Evolutionary conservation across 2,113 vertebrate species (phyloP).

Genomic region (Speoplatyrhinus poulsoni): DNA sequence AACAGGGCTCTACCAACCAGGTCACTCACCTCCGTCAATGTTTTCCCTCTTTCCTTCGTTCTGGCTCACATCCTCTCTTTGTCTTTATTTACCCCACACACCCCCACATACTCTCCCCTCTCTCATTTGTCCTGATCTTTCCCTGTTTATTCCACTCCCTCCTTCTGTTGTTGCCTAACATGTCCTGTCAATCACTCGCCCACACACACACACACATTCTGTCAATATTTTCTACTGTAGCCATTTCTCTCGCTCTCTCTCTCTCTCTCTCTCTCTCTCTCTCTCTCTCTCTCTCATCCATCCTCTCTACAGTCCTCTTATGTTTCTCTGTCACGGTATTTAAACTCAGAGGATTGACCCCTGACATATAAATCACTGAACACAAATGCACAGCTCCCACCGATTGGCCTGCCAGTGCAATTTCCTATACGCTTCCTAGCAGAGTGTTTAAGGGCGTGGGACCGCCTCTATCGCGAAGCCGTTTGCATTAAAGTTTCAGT

Average conservation of each 20-base stretch:
- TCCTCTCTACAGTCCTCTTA: neutral
- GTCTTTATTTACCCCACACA: neutral
- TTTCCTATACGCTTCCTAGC: conserved; percentile 1
- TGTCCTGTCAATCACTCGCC: conserved; percentile 22
- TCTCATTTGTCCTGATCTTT: neutral
- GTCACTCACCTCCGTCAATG: conserved; percentile 59
- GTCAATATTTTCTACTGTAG: no score
- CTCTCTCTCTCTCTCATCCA: neutral
- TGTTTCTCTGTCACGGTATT: conserved; percentile 57
- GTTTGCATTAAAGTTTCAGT: conserved; percentile 50
- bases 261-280: neutral
- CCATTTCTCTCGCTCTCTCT: neutral
- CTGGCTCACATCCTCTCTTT: conserved; percentile 19
- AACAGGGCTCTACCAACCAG: conserved; percentile 54
- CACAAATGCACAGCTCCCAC: conserved; percentile 5
- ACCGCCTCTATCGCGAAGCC: conserved; percentile 16
- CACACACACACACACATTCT: neutral
- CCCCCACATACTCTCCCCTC: conserved; percentile 6
- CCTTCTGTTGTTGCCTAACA: neutral
- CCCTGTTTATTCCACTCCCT: neutral
- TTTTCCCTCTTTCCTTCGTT: conserved; percentile 26
- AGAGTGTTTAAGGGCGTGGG: conserved; percentile 31
- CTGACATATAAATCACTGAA: conserved; percentile 31
- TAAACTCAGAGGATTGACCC: conserved; percentile 54
- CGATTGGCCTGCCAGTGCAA: neutral